A percentile compares a stretch with the other conserved stretches of the same genome.
Conservation (phyloP, 2,113 vertebrate genomes). For the Phalacrocorax brasilianus region DNA sequence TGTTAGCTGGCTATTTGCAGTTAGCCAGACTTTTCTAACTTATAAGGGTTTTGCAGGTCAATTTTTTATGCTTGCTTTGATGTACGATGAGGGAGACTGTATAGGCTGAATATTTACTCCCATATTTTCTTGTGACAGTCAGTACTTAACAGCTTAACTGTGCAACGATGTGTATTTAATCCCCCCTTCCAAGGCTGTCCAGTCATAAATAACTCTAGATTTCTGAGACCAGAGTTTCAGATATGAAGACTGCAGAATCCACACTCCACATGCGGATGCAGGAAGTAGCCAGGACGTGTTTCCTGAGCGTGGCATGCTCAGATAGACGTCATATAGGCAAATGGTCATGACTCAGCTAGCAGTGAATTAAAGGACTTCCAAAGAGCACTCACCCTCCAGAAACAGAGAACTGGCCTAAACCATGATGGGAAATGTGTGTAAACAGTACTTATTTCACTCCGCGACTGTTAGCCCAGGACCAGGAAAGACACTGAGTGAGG, state of each 20-base stretch:
- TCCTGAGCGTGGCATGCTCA: rapidly evolving
- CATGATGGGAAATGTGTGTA: not conserved
- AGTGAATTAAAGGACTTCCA: not conserved
- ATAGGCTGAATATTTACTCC: not conserved
- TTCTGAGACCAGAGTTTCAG: not conserved
- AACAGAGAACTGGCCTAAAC: not conserved
- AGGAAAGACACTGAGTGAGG: not conserved
- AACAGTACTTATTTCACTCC: not conserved
- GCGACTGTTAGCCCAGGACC: not conserved
- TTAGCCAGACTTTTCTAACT: not conserved
- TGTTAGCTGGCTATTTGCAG: not conserved
- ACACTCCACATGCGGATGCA: not conserved
- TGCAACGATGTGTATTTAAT: not conserved
- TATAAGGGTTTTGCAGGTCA: not conserved
- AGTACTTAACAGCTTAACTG: not conserved
- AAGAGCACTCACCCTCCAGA: not conserved
- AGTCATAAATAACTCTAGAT: not conserved
- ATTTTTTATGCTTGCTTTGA: not conserved
- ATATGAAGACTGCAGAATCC: not conserved
- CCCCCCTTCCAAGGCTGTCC: not conserved
- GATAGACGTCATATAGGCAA: not conserved
- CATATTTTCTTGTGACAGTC: not conserved
- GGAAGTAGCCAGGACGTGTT: not conserved
- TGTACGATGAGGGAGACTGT: too few species aligned
- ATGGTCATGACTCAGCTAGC: not conserved